Evolutionary conservation across 2,797 vertebrate species (phyloP), one percentile per base, ranked within the genome.

Genomic region (Pipistrellus pygmaeus): DNA sequence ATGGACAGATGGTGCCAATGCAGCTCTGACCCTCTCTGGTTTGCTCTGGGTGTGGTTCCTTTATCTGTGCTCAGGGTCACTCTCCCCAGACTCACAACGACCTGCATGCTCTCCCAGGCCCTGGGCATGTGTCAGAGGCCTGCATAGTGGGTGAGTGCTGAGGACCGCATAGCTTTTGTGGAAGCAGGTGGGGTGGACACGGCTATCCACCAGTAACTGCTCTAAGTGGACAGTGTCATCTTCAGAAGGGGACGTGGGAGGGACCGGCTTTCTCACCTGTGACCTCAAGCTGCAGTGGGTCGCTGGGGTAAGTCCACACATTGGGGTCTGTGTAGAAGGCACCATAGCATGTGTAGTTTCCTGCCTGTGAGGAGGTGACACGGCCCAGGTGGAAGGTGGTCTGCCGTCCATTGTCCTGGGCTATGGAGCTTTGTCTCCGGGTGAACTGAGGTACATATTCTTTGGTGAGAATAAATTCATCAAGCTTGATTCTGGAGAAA

Each of bases 351-450:
- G 68, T 73, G 27, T 87, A 82, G 27, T 48, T 27, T 6, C 15
- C 57, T 0, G 44, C 4, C 30, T 82, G 27, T 48, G 69, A 13
- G 46, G 27, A 4, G 20, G 48, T 32, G 17, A 32, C 41, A 0
- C 0, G 38, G 3, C 23, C 8, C 48, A 60, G 1, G 27, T 17
- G n/a, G 60, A 82, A 87, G 55, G 14, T 2, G 15, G 68, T 6
- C 48, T 60, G 76, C 6, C 0, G 0, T 0, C 2, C 11, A 1
- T 1, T 0, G 4, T 4, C 5, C 9, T 51, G 38, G 4, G 2
- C 0, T 0, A 0, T 1, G 20, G n/a, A 25, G 5, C 8, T 75
- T 27, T 25, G 38, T 9, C 25, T 66, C 55, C 48, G 60, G 30
- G 2, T n/a, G 27, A 3, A 12, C 10, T 7, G n/a, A 57, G 14